Base-by-base conservation (phyloP, 1,140 invertebrate genomes). In the Procambarus virginalis region DNA sequence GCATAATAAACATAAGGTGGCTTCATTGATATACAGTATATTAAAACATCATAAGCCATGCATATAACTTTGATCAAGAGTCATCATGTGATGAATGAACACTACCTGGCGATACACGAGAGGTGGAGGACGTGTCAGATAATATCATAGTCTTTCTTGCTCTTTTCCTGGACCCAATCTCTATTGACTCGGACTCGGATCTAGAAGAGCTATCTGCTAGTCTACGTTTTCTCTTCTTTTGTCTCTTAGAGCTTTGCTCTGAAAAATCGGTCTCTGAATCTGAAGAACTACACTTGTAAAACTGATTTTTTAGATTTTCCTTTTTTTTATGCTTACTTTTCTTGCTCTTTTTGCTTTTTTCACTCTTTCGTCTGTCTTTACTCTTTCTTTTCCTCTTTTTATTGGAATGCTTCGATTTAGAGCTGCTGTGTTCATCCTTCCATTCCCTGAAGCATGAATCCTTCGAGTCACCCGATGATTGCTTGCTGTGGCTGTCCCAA, bases 281-380 rank as follows among this genome's bases (percentile, higher is more conserved):
- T 60, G n/a, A 48, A 55, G n/a, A 77, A 49, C 22, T 45, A 20
- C 10, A 77, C n/a, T 58, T 75, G 75, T 49, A 58, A 58, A n/a
- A 12, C 3, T 34, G 46, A 49, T 34, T 70, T 85, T 46, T 73
- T 87, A 9, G 86, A 87, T 46, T 87, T 87, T 6, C n/a, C 60
- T 45, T 87, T 87, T 46, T 87, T 48, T 80, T 87, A 70, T 80
- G 77, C 17, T 51, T 87, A 22, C 86, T 51, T 81, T 87, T 87
- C 60, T 87, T 87, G 17, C 17, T 51, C 49, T 80, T 87, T 73
- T 81, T 80, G 34, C 22, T 80, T 55, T 80, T 80, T 46, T 87
- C 78, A 12, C 34, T 22, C 22, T 51, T 80, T 22, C 64, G 49
- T 8, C 60, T 49, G 48, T 87, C 77, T 49, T 81, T 87, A 49